Conservation (phyloP, 1,140 invertebrate species). For the Calliphora vicina region DNA sequence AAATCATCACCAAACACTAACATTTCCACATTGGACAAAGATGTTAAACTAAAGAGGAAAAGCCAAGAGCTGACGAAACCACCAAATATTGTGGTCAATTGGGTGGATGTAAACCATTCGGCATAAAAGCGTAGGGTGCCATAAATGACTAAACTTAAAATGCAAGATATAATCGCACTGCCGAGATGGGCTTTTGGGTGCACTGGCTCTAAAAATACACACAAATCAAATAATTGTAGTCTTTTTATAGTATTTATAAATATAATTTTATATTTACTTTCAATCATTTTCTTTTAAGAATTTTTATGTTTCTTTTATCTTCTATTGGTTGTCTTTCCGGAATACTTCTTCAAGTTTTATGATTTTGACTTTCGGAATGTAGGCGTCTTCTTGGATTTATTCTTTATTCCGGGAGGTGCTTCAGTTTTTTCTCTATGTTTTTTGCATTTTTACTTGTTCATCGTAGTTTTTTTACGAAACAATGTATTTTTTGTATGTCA, state of each 20-base stretch:
- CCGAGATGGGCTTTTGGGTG: constrained; percentile 20
- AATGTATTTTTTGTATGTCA: no score
- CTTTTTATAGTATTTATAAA: not conserved
- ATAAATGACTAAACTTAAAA: constrained; percentile 55
- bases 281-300: not conserved
- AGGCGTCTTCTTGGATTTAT: not conserved
- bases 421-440: not conserved
- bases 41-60: constrained; percentile 53
- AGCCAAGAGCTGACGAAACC: constrained; percentile 52
- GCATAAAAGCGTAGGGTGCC: constrained; percentile 57
- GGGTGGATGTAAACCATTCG: constrained; percentile 55
- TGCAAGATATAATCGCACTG: constrained; percentile 52
- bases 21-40: constrained; percentile 58
- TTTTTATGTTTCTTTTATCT: not conserved
- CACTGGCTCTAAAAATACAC: constrained; percentile 36
- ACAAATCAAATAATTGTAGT: not conserved
- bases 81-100: constrained; percentile 54
- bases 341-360: not conserved
- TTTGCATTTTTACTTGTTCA: no score
- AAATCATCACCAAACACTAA: constrained; percentile 57
- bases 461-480: no score
- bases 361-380: not conserved
- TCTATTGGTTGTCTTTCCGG: not conserved
- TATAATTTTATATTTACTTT: not conserved
- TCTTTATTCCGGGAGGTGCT: not conserved